Evolutionary conservation across 2,888 invertebrate species (phyloP), one percentile per base, ranked within the genome.

Genomic region (Polydrusus pterygomalis): DNA sequence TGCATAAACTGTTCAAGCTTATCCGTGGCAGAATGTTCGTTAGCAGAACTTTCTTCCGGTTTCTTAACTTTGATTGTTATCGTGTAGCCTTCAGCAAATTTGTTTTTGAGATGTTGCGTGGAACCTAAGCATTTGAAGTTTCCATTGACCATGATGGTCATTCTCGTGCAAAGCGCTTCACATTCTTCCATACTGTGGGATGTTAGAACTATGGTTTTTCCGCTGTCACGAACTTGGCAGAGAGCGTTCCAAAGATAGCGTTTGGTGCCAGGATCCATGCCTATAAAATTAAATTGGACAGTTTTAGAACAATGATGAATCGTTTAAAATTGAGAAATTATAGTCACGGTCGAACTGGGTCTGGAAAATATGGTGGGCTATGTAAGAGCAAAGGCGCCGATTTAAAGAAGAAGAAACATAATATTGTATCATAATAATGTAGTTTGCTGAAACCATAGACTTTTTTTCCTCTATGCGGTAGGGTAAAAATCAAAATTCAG

Each of bases 111-210:
- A 85, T 95, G 95, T 82, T 96, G 95, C 51, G 93, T 92, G 0
- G 95, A 93, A 18, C 95, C 95, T 58, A 95, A 88, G 82, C 95
- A 96, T 84, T 92, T 91, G 86, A 95, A 93, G 79, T 91, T 90
- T 0, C 95, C 96, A 86, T 94, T 94, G n/a, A 95, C 95, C 95
- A 96, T 95, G 78, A 96, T 93, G 49, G 95, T 95, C 80, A 96
- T 87, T 6, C 95, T 89, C 1, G 94, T 93, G 86, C 96, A 96
- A 20, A 96, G 89, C 17, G 95, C 95, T 88, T 96, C 95, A 87
- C 95, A 95, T 87, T 96, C 95, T 87, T 95, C 95, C 94, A 96
- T 95, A 85, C 94, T 94, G 88, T 95, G 95, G 56, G 96, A 95
- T 17, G 96, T 96, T 74, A 96, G 89, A 75, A 96, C 90, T 69